Base-by-base conservation (phyloP, 2,113 vertebrate genomes). In the Aythya baeri region DNA sequence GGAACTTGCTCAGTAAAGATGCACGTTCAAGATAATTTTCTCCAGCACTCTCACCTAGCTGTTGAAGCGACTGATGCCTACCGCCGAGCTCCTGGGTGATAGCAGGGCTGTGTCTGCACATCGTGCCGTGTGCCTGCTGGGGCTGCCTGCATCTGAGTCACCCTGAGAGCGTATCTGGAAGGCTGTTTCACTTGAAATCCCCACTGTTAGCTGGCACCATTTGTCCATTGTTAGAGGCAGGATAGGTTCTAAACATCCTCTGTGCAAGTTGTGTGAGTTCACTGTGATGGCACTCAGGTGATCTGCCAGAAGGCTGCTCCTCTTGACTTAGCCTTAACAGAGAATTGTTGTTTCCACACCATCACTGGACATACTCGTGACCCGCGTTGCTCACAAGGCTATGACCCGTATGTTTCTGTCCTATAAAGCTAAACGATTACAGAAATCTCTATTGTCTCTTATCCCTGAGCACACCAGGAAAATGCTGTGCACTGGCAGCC, bases 321-420 rank as follows among this genome's bases (percentile, higher is more conserved):
- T 85, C 23, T 38, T 20, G 6, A 3, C 0, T 70, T 70, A 22
- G 25, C 21, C n/a, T 66, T 41, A 65, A 62, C 76, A 43, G 68
- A 54, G n/a, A 59, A 32, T 14, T 50, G 62, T 49, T 17, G 22
- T 82, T 89, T 46, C 70, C 34, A 9, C 36, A 2, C 32, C 0
- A 0, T 29, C 44, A 12, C 16, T 18, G 43, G 43, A 18, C 1
- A 4, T 2, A 14, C 73, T 77, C 0, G 0, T 12, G 41, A 61
- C 83, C 59, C 0, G 0, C 29, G 36, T 18, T 4, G 52, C 34
- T 81, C 20, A 20, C n/a, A 18, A 75, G 68, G 41, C 27, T 32
- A 20, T 8, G 5, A 20, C 27, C 15, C n/a, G 0, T 52, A 1
- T 63, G 16, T 38, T 89, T 71, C 68, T 80, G 18, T 63, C 44